Conservation (phyloP, 2,797 vertebrate species). For the Oreonectes daqikongensis region DNA sequence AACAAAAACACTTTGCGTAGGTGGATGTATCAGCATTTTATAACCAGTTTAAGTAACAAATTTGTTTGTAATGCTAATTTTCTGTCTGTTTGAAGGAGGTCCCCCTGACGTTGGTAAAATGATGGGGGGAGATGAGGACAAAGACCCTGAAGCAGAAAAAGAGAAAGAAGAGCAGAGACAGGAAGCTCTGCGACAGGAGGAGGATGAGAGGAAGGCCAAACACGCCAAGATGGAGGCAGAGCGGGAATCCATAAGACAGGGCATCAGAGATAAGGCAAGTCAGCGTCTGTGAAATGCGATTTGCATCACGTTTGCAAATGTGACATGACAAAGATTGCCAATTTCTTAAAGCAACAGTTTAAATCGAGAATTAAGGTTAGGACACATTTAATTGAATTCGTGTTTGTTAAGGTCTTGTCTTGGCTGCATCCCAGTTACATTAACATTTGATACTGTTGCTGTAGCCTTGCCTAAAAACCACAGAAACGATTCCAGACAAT, state of each 20-base stretch:
- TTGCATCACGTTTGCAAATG: background rate
- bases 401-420: too few species aligned
- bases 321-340: background rate
- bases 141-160: slow-evolving; percentile 94
- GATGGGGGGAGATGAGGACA: slow-evolving; percentile 95
- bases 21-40: too few species aligned
- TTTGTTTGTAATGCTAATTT: background rate
- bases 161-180: slow-evolving; percentile 94
- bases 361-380: background rate
- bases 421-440: too few species aligned
- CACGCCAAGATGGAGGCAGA: slow-evolving; percentile 97
- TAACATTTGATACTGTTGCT: background rate
- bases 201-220: slow-evolving; percentile 97
- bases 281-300: background rate
- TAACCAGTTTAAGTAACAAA: background rate
- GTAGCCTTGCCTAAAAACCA: background rate
- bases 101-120: slow-evolving; percentile 99
- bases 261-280: slow-evolving; percentile 94
- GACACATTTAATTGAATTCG: background rate
- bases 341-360: background rate
- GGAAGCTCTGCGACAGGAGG: slow-evolving; percentile 94
- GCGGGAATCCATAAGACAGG: slow-evolving; percentile 93
- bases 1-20: too few species aligned
- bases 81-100: slow-evolving; percentile 79
- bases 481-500: background rate